Percentiles rank a stretch among this genome's conserved stretches.
These are phyloP conservation scores for Drosophila eugracilis DNA, from an alignment of 1,140 invertebrate species.

Conservation along the genomic window DNA sequence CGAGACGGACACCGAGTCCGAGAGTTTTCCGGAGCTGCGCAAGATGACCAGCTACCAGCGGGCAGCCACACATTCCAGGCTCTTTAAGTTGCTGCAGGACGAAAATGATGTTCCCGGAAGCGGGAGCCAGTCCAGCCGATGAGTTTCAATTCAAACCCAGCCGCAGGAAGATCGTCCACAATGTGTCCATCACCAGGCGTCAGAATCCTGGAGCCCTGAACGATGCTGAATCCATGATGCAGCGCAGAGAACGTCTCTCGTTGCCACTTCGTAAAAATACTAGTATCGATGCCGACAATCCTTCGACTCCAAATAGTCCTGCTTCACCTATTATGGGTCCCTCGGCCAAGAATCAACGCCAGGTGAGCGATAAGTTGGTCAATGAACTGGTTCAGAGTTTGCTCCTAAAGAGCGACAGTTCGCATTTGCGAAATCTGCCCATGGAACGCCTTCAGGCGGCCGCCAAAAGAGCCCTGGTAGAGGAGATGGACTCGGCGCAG, in stretches of 20 bases:
- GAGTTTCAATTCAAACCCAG: constrained; percentile 78
- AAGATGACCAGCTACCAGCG: constrained; percentile 88
- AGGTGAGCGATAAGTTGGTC: constrained; percentile 86
- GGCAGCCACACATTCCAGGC: constrained; percentile 89
- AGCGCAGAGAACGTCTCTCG: constrained; percentile 79
- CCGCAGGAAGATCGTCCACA: constrained; percentile 74
- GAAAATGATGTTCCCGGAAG: constrained; percentile 85
- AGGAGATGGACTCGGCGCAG: constrained; percentile 83
- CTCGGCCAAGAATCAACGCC: constrained; percentile 54
- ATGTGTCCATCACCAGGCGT: constrained; percentile 80
- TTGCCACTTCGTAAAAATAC: constrained; percentile 83
- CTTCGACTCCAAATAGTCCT: constrained; percentile 86
- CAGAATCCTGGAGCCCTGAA: constrained; percentile 71
- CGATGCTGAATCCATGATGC: constrained; percentile 74
- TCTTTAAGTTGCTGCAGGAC: constrained; percentile 89
- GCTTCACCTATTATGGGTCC: constrained; percentile 84
- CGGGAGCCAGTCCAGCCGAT: constrained; percentile 61
- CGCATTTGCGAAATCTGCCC: constrained; percentile 86
- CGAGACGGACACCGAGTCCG: constrained; percentile 88
- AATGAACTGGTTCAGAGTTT: constrained; percentile 87
- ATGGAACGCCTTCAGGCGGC: constrained; percentile 87
- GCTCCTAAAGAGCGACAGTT: constrained; percentile 86
- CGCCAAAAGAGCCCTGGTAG: constrained; percentile 86
- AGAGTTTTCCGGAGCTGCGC: constrained; percentile 86
- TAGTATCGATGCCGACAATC: constrained; percentile 84